These are phyloP conservation scores for Lacerta bilineata DNA, from an alignment of 2,797 vertebrate genomes.

Conservation along the genomic window DNA sequence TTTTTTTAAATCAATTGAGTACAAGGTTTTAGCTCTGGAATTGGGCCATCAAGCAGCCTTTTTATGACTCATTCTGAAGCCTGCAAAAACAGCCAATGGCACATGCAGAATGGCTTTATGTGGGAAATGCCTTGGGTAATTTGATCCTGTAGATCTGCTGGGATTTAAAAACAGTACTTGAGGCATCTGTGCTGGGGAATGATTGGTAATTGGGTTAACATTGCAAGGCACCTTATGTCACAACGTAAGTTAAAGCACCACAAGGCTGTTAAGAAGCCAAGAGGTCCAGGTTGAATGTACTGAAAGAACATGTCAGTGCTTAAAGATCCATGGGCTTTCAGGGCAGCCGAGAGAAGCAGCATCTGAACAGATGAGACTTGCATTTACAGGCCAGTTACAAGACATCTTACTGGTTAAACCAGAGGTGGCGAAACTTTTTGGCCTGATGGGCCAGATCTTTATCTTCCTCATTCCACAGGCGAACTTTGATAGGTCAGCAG, in stretches of 20 bases:
- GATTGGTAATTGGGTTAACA: neutral
- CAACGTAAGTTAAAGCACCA: neutral
- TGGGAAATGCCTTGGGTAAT: constrained; percentile 17
- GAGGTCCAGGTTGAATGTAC: neutral
- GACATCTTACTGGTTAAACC: constrained; percentile 35
- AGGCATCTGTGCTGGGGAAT: neutral
- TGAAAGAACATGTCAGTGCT: neutral
- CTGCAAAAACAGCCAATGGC: neutral
- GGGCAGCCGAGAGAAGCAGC: neutral
- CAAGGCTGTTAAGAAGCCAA: neutral
- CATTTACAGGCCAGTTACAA: constrained; percentile 12
- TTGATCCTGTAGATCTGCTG: neutral
- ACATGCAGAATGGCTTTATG: neutral
- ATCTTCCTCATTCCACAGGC: no score
- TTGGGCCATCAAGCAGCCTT: neutral
- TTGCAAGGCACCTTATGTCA: neutral
- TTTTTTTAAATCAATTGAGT: constrained; percentile 19
- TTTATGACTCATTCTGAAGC: neutral
- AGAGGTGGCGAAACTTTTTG: no score
- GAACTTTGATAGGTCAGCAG: no score
- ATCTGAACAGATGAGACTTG: neutral
- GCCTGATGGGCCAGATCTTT: no score
- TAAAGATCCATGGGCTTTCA: neutral
- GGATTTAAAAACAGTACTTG: neutral
- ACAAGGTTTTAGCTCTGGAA: neutral